Percentiles rank a stretch among this genome's conserved stretches.
phyloP scores from a whole-genome alignment of 2,113 vertebrate species.

The Atrichornis clamosus region DNA sequence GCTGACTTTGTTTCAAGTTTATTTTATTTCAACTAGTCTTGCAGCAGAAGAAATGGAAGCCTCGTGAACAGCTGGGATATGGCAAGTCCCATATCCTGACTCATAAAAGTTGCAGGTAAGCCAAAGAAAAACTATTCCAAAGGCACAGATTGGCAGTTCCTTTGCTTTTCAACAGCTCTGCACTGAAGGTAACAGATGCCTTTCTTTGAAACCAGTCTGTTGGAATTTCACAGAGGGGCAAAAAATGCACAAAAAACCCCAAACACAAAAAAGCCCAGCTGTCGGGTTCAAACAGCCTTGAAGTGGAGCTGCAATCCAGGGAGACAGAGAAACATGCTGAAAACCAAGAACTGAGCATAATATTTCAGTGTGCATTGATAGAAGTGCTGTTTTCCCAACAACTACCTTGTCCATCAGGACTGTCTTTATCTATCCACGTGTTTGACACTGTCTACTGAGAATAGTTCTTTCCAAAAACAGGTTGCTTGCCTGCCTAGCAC shows the following conservation, averaged over 20 bases:
- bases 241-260: background rate
- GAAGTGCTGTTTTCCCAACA: background rate
- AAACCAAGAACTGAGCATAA: background rate
- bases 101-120: background rate
- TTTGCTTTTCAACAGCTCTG: background rate
- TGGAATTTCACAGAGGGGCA: background rate
- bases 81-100: background rate
- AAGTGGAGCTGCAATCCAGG: background rate
- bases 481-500: background rate
- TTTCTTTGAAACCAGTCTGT: background rate
- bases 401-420: background rate
- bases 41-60: background rate
- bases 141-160: background rate
- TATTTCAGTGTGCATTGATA: background rate
- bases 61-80: background rate
- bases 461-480: background rate
- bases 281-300: background rate
- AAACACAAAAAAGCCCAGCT: background rate
- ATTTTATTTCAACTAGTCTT: background rate
- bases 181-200: background rate
- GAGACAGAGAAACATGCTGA: background rate
- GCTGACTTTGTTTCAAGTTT: background rate
- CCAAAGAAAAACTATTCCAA: background rate
- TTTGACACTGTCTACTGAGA: background rate
- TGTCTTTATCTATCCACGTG: background rate